Evolutionary conservation across 2,113 vertebrate genomes (phyloP), one percentile per base, ranked within the genome.

Genomic region (Promerops cafer): DNA sequence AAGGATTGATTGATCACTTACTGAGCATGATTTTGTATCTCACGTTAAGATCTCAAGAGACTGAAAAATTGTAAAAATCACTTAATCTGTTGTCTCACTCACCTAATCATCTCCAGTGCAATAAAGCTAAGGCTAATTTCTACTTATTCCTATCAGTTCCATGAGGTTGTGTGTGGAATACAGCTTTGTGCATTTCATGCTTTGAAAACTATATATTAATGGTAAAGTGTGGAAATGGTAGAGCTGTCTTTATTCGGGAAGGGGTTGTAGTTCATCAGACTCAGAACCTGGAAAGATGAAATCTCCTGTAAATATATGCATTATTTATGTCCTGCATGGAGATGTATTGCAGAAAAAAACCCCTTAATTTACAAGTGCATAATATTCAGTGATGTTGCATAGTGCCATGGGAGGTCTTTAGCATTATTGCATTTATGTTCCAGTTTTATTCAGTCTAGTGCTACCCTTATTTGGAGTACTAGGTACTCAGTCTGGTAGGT

Each of bases 401-500:
- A 54, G 49, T 88, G 30, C 74, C 28, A 26, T 59, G 31, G 57
- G 75, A 89, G 18, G 13, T 82, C 52, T 93, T 83, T 66, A 57
- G 54, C 39, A 27, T 52, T 75, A 49, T n/a, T 45, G 18, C 81
- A 28, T 49, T 35, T 94, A 49, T 40, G 18, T 84, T 92, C 83
- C 65, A 79, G 27, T 91, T 86, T 56, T 84, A 90, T 89, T 93
- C 83, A 89, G 40, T 60, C 63, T 91, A 93, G 27, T 75, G 52
- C 59, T 95, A 87, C 28, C 82, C 28, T 96, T 31, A 16, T 83
- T 92, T 96, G 77, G 64, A 77, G 35, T 63, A 87, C 54, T 94
- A 90, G 88, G 52, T 77, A 42, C 64, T 95, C 85, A 94, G 4
- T 90, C 74, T 52, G 30, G 45, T 82, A 72, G 66, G n/a, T 54